Evolutionary conservation across 2,113 vertebrate species (phyloP).

Genomic region (Vireo altiloquus): DNA sequence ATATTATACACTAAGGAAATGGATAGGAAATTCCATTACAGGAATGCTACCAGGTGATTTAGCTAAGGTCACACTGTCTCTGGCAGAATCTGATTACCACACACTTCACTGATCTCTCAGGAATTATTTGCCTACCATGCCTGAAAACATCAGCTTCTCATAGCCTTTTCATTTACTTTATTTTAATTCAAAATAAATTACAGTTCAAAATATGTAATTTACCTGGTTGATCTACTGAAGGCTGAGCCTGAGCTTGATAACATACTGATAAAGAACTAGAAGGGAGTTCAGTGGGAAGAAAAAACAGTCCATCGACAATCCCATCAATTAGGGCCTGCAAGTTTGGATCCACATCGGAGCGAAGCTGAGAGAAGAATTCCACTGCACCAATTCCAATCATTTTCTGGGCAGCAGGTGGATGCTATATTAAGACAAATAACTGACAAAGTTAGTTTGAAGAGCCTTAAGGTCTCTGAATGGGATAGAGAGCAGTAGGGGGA

Average conservation of each 20-base stretch:
- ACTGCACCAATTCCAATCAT: constrained; percentile 88
- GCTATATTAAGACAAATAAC: constrained; percentile 70
- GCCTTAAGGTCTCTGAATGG: not conserved
- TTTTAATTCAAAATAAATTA: not conserved
- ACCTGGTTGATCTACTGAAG: constrained; percentile 67
- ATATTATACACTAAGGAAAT: not conserved
- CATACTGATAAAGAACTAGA: constrained; percentile 29
- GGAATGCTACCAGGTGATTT: not conserved
- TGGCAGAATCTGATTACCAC: not conserved
- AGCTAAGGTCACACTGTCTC: not conserved
- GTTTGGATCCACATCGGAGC: constrained; percentile 80
- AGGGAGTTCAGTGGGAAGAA: constrained; percentile 80
- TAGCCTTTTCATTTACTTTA: not conserved
- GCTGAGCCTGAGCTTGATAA: constrained; percentile 46
- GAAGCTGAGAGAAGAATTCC: constrained; percentile 92
- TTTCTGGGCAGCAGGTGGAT: constrained; percentile 83
- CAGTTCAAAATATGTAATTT: not conserved
- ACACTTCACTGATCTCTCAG: not conserved
- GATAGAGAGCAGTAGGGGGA: not conserved
- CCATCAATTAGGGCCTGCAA: constrained; percentile 85
- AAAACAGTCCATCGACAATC: constrained; percentile 89
- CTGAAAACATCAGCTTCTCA: not conserved
- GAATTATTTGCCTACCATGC: fast-evolving
- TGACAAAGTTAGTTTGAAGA: not conserved
- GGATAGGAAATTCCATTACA: not conserved